Evolutionary conservation across 2,888 invertebrate species (phyloP).

Genomic region (Synanthedon vespiformis): DNA sequence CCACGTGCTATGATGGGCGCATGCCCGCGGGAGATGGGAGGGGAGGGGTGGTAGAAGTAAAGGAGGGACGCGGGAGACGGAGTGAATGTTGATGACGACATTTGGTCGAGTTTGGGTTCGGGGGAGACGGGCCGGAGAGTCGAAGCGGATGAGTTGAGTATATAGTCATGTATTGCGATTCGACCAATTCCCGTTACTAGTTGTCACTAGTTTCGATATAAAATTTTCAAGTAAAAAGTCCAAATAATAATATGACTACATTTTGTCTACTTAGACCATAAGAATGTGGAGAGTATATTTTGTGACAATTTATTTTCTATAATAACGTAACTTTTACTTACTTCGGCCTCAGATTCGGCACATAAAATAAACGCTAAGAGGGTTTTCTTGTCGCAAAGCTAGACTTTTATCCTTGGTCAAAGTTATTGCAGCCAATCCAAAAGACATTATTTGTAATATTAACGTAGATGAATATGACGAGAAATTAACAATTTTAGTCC

Average conservation of each 20-base stretch:
- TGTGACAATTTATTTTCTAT: background rate
- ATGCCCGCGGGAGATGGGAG: constrained; percentile 29
- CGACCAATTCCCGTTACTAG: constrained; percentile 3
- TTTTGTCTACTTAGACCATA: background rate
- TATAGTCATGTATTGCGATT: constrained; percentile 1
- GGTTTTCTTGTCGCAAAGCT: constrained; percentile 38
- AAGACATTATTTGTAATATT: no score
- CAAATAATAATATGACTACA: background rate
- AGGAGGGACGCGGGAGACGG: constrained; percentile 15
- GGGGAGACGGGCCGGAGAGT: constrained; percentile 26
- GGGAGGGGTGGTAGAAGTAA: constrained; percentile 9
- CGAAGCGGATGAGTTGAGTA: constrained; percentile 7
- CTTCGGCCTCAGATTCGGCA: no score
- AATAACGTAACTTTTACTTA: background rate
- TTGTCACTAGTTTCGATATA: background rate
- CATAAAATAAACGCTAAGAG: constrained; percentile 33
- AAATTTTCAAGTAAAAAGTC: background rate
- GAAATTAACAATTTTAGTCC: no score
- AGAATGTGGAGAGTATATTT: background rate
- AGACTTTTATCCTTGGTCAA: no score
- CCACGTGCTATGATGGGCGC: constrained; percentile 32
- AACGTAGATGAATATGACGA: no score
- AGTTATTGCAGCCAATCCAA: no score
- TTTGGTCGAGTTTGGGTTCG: constrained; percentile 35
- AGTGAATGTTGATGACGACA: constrained; percentile 54